A percentile compares a stretch with the other conserved stretches of the same genome.
These are phyloP conservation scores for Jaculus jaculus DNA, from an alignment of 2,113 vertebrate genomes.

Conservation along the genomic window DNA sequence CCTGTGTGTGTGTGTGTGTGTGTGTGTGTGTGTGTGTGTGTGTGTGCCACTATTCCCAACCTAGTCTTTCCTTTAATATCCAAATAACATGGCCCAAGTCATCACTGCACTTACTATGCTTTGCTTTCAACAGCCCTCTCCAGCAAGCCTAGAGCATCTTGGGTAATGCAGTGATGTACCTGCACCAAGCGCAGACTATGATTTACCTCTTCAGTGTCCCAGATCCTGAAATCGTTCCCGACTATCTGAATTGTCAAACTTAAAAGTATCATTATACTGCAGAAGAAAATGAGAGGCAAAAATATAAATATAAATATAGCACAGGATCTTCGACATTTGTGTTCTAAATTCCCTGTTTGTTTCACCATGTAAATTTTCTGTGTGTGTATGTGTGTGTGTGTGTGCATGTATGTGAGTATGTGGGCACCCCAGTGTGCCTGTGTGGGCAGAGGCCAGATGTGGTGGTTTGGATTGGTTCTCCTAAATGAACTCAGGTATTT, in stretches of 20 bases:
- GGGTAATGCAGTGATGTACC: neutral
- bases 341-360: neutral
- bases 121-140: too few relatives aligned
- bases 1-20: neutral
- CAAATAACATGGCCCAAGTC: neutral
- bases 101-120: neutral
- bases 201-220: neutral
- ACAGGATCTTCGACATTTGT: neutral
- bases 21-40: too few relatives aligned
- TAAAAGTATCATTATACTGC: neutral
- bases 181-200: rapidly evolving
- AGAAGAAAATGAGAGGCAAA: neutral
- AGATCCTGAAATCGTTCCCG: neutral
- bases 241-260: neutral
- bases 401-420: too few relatives aligned
- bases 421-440: too few relatives aligned
- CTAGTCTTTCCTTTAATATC: neutral
- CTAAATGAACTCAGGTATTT: too few relatives aligned
- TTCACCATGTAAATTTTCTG: neutral
- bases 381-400: too few relatives aligned
- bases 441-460: neutral
- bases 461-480: too few relatives aligned
- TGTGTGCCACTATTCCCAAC: neutral
- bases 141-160: neutral
- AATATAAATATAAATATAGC: neutral